Conservation (phyloP, 2,797 vertebrate genomes). For the Melanotaenia parkinsoni region DNA sequence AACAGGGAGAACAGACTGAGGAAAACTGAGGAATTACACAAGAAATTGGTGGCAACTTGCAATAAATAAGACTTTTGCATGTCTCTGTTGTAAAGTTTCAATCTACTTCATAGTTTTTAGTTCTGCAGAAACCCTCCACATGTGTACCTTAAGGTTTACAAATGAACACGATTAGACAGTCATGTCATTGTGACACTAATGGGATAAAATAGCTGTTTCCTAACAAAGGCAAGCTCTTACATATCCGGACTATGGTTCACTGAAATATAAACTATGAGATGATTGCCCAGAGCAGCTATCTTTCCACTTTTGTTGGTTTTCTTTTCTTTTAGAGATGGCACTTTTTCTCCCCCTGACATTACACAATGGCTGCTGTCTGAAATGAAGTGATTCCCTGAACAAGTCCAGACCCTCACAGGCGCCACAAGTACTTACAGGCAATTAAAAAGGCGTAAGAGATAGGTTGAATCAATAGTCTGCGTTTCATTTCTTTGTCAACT, state of each 20-base stretch:
- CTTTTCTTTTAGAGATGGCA: slow-evolving; percentile 46
- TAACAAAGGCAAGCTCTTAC: slow-evolving; percentile 41
- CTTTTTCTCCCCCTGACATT: slow-evolving; percentile 53
- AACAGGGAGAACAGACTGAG: no score
- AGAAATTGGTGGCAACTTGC: no score
- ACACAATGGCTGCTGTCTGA: slow-evolving; percentile 64
- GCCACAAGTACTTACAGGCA: slow-evolving; percentile 66
- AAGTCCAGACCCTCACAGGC: slow-evolving; percentile 65
- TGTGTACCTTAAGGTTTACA: no score
- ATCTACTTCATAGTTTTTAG: no score
- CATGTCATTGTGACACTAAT: no score
- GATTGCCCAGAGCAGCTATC: slow-evolving; percentile 47
- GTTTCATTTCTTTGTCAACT: slow-evolving; percentile 64
- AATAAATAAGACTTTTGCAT: no score
- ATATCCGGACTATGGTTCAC: slow-evolving; percentile 37
- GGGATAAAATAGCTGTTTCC: slow-evolving; percentile 47
- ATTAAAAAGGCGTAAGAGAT: slow-evolving; percentile 73
- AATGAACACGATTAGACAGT: no score
- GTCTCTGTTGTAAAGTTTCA: no score
- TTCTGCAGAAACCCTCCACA: no score
- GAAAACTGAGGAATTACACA: no score
- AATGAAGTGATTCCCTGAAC: slow-evolving; percentile 66
- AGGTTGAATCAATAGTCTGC: slow-evolving; percentile 72
- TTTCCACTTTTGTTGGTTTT: slow-evolving; percentile 58
- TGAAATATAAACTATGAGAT: slow-evolving; percentile 33